These are phyloP conservation scores for Rotaria sp. DNA, from an alignment of 2,888 invertebrate genomes.

Conservation along the genomic window DNA sequence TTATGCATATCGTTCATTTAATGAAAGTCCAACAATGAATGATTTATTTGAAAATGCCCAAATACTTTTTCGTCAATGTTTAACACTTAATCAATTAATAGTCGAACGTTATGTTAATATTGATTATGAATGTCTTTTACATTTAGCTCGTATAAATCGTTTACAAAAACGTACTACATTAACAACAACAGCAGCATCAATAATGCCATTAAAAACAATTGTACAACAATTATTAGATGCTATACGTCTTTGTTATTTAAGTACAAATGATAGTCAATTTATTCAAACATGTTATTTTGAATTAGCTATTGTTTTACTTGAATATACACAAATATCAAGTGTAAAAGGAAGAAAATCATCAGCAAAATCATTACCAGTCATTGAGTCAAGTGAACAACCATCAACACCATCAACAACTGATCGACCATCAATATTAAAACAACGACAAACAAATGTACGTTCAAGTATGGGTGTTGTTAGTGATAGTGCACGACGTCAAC, in stretches of 20 bases:
- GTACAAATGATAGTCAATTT: constrained; percentile 11
- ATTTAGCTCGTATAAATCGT: constrained; percentile 12
- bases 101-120: constrained; percentile 1
- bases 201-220: background rate
- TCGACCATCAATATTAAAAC: background rate
- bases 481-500: background rate
- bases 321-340: background rate
- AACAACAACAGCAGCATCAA: background rate
- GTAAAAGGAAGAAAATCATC: background rate
- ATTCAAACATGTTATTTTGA: constrained; percentile 40
- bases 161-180: background rate
- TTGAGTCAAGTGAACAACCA: background rate
- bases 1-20: background rate
- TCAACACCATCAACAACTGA: background rate
- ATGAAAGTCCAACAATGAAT: background rate
- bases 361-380: background rate
- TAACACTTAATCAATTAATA: background rate
- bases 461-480: background rate
- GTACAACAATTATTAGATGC: background rate
- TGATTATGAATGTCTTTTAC: constrained; percentile 25
- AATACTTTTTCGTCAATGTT: constrained; percentile 15
- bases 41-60: background rate
- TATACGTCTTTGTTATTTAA: constrained; percentile 2
- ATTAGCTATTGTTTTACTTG: constrained; percentile 31
- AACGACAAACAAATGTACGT: background rate